phyloP scores from a whole-genome alignment of 1,140 invertebrate species.

The Pollicipes pollicipes region DNA sequence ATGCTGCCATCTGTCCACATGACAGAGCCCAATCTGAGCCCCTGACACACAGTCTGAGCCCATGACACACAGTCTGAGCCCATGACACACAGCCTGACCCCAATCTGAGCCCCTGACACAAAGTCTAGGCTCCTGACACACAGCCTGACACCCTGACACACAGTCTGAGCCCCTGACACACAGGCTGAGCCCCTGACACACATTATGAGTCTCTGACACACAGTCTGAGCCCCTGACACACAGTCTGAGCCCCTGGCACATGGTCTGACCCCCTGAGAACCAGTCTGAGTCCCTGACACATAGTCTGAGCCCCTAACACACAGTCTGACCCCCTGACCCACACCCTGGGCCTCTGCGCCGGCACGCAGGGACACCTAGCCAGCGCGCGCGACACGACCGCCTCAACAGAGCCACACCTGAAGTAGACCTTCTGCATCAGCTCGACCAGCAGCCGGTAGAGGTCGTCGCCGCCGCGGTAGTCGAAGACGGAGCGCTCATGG shows the following conservation, averaged over 20 bases:
- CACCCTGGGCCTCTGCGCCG: background rate
- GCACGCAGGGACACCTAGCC: background rate
- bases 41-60: too few species aligned
- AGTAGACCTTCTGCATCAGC: conserved; percentile 73
- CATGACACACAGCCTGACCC: too few species aligned
- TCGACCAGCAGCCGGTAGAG: conserved; percentile 70
- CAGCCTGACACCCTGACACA: too few species aligned
- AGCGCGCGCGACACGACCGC: background rate
- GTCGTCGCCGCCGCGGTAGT: conserved; percentile 50
- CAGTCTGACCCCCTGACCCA: background rate
- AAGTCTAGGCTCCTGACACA: too few species aligned
- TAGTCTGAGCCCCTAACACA: background rate
- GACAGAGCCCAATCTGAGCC: too few species aligned
- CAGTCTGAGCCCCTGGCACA: background rate
- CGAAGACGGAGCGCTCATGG: conserved; percentile 45
- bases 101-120: too few species aligned
- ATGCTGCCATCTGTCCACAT: too few species aligned
- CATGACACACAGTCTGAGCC: too few species aligned
- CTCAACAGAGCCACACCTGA: conserved; percentile 63
- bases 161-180: too few species aligned
- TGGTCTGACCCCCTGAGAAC: conserved; percentile 3
- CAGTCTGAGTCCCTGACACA: background rate
- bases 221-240: too few species aligned
- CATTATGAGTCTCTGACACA: too few species aligned
- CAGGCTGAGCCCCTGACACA: too few species aligned